Conservation (phyloP, 2,113 vertebrate genomes). For the Pampusana beccarii region DNA sequence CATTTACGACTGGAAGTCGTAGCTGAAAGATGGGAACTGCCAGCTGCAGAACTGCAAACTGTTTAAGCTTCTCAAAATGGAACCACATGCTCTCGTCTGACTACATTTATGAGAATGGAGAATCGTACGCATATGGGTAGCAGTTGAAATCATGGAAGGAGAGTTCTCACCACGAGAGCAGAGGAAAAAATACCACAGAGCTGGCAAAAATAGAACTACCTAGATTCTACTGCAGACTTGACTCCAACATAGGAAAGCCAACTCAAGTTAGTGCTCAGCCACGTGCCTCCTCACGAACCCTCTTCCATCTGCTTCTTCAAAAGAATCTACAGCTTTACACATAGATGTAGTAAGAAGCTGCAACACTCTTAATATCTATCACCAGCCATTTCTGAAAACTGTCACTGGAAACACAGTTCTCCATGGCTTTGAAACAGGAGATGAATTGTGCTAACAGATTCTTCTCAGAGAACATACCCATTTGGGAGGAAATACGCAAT, state of each 20-base stretch:
- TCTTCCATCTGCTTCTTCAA: neutral
- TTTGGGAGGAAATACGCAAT: neutral
- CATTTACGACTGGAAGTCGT: neutral
- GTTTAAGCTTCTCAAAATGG: neutral
- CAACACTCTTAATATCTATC: neutral
- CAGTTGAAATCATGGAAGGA: neutral
- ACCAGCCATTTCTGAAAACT: neutral
- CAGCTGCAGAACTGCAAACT: conserved; percentile 7
- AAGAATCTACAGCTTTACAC: neutral
- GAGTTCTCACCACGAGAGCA: neutral
- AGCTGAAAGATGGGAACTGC: conserved; percentile 1
- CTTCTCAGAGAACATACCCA: neutral
- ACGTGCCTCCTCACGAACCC: neutral
- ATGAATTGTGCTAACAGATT: neutral
- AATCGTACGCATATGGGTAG: neutral
- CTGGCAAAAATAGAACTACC: conserved; percentile 18
- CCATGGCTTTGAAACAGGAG: neutral
- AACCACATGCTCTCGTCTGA: neutral
- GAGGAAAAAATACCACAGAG: neutral
- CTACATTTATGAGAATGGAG: neutral
- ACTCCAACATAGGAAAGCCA: neutral
- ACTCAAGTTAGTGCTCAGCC: neutral
- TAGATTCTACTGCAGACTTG: neutral
- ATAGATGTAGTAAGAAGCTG: neutral
- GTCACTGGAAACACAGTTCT: neutral